Conservation (phyloP, 1,140 invertebrate genomes). For the Drosophila parabipectinata region DNA sequence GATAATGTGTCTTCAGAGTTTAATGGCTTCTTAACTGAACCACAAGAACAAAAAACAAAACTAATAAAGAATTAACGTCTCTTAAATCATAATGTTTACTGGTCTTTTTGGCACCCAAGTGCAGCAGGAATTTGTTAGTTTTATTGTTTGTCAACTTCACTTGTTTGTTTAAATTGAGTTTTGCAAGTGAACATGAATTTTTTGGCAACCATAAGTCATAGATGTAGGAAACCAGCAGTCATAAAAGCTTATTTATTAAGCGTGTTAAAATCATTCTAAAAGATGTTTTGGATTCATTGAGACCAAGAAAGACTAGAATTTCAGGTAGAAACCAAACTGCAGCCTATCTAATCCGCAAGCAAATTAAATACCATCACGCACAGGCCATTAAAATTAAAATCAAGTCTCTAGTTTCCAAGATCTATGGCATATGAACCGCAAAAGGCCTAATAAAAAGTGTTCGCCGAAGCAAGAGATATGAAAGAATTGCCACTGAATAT, state of each 20-base stretch:
- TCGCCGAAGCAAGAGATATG: conserved; percentile 14
- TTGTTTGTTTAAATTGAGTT: not conserved
- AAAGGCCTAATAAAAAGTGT: conserved; percentile 42
- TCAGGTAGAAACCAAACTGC: conserved; percentile 22
- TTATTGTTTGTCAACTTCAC: not conserved
- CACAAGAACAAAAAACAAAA: not conserved
- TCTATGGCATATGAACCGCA: conserved; percentile 16
- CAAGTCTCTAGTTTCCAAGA: conserved; percentile 27
- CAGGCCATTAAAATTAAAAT: conserved; percentile 73
- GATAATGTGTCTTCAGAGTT: conserved; percentile 3
- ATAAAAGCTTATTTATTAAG: not conserved
- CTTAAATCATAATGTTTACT: conserved; percentile 35
- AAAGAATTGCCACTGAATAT: conserved; percentile 54
- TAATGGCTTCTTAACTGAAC: conserved; percentile 3
- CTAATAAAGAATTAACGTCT: conserved; percentile 13
- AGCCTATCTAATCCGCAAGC: conserved; percentile 50
- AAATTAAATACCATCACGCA: conserved; percentile 75
- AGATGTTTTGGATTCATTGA: not conserved
- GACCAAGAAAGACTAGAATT: not conserved
- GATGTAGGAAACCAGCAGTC: not conserved
- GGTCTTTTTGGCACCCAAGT: conserved; percentile 5
- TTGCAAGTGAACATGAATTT: conserved; percentile 3
- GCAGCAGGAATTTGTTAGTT: not conserved
- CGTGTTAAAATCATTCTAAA: too few species aligned
- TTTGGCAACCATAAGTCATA: not conserved